phyloP scores from a whole-genome alignment of 2,888 invertebrate genomes.

The Melinaea menophilus region DNA sequence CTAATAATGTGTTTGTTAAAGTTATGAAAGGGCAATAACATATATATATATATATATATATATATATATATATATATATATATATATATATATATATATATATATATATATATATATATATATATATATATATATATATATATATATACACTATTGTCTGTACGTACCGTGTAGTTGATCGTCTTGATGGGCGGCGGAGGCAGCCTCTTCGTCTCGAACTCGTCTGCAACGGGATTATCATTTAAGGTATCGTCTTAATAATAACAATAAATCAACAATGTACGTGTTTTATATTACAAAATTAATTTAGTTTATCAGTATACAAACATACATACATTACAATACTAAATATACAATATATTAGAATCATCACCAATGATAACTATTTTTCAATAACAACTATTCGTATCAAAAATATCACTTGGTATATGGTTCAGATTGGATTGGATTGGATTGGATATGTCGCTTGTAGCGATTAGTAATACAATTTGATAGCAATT shows the following conservation, averaged over 20 bases:
- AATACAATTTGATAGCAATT: constrained; percentile 24
- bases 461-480: constrained; percentile 11
- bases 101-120: background rate
- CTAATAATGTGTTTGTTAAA: no score
- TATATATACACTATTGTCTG: no score
- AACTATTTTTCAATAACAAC: no score
- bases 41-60: background rate
- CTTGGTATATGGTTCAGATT: background rate
- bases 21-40: no score
- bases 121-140: background rate
- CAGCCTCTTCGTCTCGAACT: constrained; percentile 82
- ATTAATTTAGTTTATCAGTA: no score
- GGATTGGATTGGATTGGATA: constrained; percentile 13
- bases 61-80: background rate
- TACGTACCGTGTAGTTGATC: constrained; percentile 84
- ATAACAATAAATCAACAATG: background rate
- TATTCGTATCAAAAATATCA: no score
- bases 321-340: no score
- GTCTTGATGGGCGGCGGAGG: constrained; percentile 84
- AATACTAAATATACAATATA: no score
- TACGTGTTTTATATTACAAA: no score
- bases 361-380: no score
- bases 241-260: constrained; percentile 7
- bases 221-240: constrained; percentile 71
- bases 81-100: background rate